Base-by-base conservation (phyloP, 1,140 invertebrate genomes). In the Limonius californicus region DNA sequence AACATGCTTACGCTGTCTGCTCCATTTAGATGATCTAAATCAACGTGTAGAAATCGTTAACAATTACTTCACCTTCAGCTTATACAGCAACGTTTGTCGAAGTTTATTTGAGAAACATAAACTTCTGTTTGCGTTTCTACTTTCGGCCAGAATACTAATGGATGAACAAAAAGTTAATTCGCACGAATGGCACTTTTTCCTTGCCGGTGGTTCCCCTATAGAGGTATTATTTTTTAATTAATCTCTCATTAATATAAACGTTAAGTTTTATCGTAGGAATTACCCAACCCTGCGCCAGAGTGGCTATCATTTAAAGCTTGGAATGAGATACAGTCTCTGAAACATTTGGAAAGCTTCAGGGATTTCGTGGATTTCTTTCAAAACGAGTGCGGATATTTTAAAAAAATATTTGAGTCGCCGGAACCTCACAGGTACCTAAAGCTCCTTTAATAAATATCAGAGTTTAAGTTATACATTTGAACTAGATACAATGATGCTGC, bases 51-150 rank as follows among this genome's bases (percentile, higher is more conserved):
- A 78, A 1, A 83, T 78, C 23, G 85, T 94, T 8, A 88, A 87
- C 39, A 81, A 80, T 60, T 78, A 85, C 64, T 88, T 90, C 63
- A 90, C 86, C 0, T 87, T 84, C 65, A 82, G 78, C 3, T 73
- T 90, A 11, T 90, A 85, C 68, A 78, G 79, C 35, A 89, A 89
- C 64, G 84, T 90, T 16, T 89, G 87, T 69, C 77, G 86, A 54
- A 89, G 87, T 47, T 75, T 90, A 9, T 90, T 90, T 76, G 87
- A 89, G 70, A 87, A 82, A 64, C 84, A 90, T 70, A 89, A 89
- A 74, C 67, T 89, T 6, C 80, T 87, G 57, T 89, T 89, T 74
- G 85, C 86, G 0, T 87, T 89, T 64, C 68, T 85, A 0, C 64
- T 84, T 3, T 80, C 79, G 50, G 74, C 75, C 1, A 67, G 82